A percentile compares a stretch with the other conserved stretches of the same genome.
Conservation (phyloP, 2,113 vertebrate genomes). For the Progne subis region DNA sequence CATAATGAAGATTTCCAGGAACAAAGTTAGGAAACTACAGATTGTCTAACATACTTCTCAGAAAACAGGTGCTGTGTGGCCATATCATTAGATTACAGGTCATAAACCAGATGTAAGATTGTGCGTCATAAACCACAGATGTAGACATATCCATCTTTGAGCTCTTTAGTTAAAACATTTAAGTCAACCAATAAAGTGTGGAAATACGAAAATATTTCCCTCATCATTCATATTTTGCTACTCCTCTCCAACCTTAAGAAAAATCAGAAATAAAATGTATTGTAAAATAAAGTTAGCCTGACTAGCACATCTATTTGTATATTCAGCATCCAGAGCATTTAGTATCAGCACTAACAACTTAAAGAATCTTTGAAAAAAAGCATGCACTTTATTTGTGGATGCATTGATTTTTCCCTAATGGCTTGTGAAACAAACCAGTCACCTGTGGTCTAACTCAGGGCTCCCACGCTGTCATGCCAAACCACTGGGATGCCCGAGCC, state of each 20-base stretch:
- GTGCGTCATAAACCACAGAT: neutral
- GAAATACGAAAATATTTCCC: neutral
- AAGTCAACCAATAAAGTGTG: neutral
- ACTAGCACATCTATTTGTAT: neutral
- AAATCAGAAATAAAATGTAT: neutral
- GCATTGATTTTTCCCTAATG: neutral
- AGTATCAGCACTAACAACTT: neutral
- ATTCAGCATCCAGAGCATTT: neutral
- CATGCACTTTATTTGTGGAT: neutral
- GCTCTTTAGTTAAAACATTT: neutral
- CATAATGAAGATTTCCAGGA: slow-evolving; percentile 6
- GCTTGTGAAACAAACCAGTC: neutral
- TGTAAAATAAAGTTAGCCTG: neutral
- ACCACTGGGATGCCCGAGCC: neutral
- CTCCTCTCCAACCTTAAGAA: neutral
- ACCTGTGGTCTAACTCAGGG: neutral
- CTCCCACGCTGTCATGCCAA: neutral
- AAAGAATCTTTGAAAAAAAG: neutral
- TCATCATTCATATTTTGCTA: neutral
- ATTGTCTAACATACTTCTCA: neutral
- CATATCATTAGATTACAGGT: neutral
- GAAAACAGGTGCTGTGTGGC: neutral
- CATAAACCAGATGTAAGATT: neutral
- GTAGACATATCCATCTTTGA: neutral
- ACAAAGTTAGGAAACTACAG: neutral